Evolutionary conservation across 2,888 invertebrate species (phyloP), one percentile per base, ranked within the genome.

Genomic region (Cordilura impudica): DNA sequence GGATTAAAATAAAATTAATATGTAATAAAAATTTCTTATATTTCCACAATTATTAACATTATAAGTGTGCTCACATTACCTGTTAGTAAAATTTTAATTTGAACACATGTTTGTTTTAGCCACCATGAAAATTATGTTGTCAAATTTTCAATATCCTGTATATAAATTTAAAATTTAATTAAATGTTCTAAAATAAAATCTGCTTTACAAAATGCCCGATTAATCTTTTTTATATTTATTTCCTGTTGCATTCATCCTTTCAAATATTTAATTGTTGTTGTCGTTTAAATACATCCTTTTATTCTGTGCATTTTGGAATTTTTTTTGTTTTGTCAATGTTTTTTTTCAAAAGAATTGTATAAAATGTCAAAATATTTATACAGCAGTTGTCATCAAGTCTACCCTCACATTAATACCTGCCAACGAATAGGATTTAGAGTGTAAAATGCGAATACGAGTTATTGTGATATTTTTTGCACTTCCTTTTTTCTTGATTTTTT

Each of bases 111-210:
- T n/a, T 31, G 4, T 31, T 39, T 39, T 39, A 39, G n/a, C n/a
- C n/a, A n/a, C n/a, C n/a, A n/a, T n/a, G 43, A 7, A 54, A 66
- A 71, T 54, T 66, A 49, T 74, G 69, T 54, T 72, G 77, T 67
- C 49, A 47, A 70, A 81, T 66, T 85, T 85, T 83, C 85, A 84
- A 85, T 85, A 85, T 86, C 84, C 84, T 84, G 76, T 83, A 84
- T 21, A 23, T 26, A 51, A 6, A 12, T n/a, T n/a, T n/a, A 2
- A 4, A 51, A 51, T 8, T 51, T 19, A 16, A 21, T 51, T 21
- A 7, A 51, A 26, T 10, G n/a, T 0, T n/a, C n/a, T 39, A 12
- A 39, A 39, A n/a, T 39, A n/a, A n/a, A 39, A 39, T 39, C 35
- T 39, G 35, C n/a, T 39, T n/a, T 5, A 39, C 12, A 12, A n/a